These are phyloP conservation scores for Melanotaenia pygmaea DNA, from an alignment of 2,797 vertebrate species.

Conservation along the genomic window DNA sequence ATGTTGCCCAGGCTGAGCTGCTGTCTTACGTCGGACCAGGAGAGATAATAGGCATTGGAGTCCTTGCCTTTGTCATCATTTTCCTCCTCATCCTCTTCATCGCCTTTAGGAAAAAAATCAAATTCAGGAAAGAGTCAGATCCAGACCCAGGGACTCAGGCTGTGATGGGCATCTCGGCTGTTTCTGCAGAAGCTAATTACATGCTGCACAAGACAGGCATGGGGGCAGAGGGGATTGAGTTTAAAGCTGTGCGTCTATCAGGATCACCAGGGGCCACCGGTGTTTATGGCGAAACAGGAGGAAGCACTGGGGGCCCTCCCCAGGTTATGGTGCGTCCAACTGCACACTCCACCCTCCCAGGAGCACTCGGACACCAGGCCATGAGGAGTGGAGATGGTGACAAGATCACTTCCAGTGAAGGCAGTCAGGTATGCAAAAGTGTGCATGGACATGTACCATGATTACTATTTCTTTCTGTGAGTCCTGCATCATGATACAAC, in stretches of 20 bases:
- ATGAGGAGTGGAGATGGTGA: constrained; percentile 58
- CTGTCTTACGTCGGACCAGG: constrained; percentile 93
- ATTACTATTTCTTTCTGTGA: not conserved
- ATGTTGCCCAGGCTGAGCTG: constrained; percentile 83
- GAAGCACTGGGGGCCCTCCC: constrained; percentile 78
- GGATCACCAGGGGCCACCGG: constrained; percentile 59
- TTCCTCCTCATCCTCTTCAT: constrained; percentile 89
- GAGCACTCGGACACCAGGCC: constrained; percentile 40
- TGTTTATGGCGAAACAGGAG: constrained; percentile 67
- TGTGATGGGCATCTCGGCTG: constrained; percentile 86
- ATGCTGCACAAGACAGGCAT: constrained; percentile 76
- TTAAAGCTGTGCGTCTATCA: constrained; percentile 73
- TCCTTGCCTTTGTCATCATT: constrained; percentile 90
- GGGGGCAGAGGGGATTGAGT: constrained; percentile 77
- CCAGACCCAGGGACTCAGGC: constrained; percentile 83
- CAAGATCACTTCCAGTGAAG: constrained; percentile 63
- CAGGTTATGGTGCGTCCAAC: constrained; percentile 94
- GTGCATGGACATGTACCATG: not conserved
- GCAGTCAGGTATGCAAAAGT: constrained; percentile 63
- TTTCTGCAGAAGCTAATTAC: constrained; percentile 88
- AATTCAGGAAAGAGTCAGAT: constrained; percentile 88
- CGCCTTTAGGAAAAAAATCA: constrained; percentile 91
- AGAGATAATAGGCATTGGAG: constrained; percentile 94
- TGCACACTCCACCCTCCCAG: constrained; percentile 84
- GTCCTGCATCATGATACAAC: not conserved